Percentiles rank a stretch among this genome's conserved stretches.
Evolutionary conservation across 2,888 invertebrate genomes (phyloP).

Genomic region (Torymus tubicola): DNA sequence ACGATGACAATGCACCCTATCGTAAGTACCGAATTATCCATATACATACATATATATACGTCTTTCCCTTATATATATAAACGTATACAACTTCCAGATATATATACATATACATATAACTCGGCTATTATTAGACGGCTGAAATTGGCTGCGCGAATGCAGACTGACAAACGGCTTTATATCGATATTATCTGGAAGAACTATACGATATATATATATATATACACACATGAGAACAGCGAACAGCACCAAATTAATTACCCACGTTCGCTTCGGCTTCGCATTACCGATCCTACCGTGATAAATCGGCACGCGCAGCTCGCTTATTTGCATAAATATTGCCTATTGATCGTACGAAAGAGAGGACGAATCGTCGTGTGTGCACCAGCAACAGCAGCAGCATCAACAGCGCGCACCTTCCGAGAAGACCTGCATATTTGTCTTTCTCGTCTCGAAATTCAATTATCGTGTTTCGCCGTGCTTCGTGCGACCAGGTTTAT

Average conservation of each 20-base stretch:
- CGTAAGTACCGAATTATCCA: constrained; percentile 78
- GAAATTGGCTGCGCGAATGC: too few relatives aligned
- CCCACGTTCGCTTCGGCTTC: constrained; percentile 5
- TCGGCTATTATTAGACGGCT: not conserved
- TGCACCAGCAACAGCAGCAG: too few relatives aligned
- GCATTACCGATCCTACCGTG: constrained; percentile 14
- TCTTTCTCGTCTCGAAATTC: not conserved
- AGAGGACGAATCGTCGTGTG: too few relatives aligned
- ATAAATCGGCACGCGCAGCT: constrained; percentile 33
- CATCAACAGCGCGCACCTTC: constrained; percentile 8
- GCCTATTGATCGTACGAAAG: constrained; percentile 7
- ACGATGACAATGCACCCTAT: constrained; percentile 78
- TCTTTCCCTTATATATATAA: too few relatives aligned
- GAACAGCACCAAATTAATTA: constrained; percentile 36
- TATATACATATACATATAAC: not conserved
- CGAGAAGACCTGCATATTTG: constrained; percentile 37
- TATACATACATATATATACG: too few relatives aligned
- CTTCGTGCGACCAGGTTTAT: not conserved
- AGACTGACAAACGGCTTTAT: too few relatives aligned
- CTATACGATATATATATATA: too few relatives aligned
- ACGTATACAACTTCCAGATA: not conserved
- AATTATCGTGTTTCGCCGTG: not conserved
- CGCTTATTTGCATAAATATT: constrained; percentile 49
- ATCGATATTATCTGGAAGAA: too few relatives aligned
- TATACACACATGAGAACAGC: too few relatives aligned